phyloP scores from a whole-genome alignment of 2,113 vertebrate genomes.

The Mirounga angustirostris region DNA sequence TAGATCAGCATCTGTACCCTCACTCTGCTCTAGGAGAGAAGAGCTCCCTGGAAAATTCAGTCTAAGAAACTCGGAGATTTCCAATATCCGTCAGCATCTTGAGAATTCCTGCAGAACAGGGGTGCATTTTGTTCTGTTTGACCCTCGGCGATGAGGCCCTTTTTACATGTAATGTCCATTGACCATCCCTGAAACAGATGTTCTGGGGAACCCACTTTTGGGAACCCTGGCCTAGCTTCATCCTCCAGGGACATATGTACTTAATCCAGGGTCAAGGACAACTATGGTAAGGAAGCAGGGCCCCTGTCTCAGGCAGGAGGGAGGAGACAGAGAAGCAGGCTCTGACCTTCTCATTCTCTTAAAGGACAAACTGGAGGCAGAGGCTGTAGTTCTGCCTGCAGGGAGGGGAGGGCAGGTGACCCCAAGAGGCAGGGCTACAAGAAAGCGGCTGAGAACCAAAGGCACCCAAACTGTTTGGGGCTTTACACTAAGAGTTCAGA shows the following conservation, averaged over 20 bases:
- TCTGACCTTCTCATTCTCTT: not conserved
- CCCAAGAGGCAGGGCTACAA: not conserved
- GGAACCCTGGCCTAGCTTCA: not conserved
- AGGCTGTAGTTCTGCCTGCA: not conserved
- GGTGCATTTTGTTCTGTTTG: not conserved
- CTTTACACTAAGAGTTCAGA: not conserved
- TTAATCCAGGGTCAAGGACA: conserved; percentile 10
- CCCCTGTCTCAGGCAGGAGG: not conserved
- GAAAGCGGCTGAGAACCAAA: not conserved
- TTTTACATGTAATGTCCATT: not conserved
- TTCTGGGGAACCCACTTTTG: not conserved
- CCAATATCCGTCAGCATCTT: not conserved
- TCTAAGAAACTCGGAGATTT: not conserved
- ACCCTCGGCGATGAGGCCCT: not conserved
- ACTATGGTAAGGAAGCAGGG: not conserved
- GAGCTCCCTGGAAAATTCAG: not conserved
- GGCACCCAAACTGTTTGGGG: not conserved
- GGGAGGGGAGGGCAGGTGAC: not conserved
- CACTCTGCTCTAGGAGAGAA: not conserved
- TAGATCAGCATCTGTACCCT: not conserved
- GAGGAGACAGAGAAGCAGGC: not conserved
- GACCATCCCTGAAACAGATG: not conserved
- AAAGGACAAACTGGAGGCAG: not conserved
- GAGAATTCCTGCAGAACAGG: not conserved
- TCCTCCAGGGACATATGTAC: not conserved